phyloP scores from a whole-genome alignment of 2,888 invertebrate species.

The Flexamia atlantica region DNA sequence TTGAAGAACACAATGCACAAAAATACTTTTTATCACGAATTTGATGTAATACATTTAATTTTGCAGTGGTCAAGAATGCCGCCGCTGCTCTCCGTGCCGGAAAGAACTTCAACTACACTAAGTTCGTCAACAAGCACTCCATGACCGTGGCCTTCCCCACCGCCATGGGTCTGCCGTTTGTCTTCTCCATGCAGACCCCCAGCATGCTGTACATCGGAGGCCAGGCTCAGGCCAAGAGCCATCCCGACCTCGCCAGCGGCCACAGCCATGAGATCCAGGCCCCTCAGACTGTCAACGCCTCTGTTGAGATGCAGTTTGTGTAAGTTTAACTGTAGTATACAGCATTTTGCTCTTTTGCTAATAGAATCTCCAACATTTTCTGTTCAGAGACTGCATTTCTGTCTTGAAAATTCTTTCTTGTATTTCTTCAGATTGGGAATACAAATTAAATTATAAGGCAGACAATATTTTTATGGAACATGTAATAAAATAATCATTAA shows the following conservation, averaged over 20 bases:
- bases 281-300: constrained; percentile 74
- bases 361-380: too few species aligned
- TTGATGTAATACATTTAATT: not conserved
- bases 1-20: too few species aligned
- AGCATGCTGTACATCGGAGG: constrained; percentile 77
- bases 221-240: constrained; percentile 75
- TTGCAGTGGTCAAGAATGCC: constrained; percentile 74
- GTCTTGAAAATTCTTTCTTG: too few species aligned
- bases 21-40: too few species aligned
- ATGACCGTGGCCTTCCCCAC: constrained; percentile 83
- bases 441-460: too few species aligned
- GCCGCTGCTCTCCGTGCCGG: constrained; percentile 75
- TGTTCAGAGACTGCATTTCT: too few species aligned
- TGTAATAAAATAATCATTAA: too few species aligned
- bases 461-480: too few species aligned
- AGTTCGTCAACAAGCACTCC: constrained; percentile 78
- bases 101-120: constrained; percentile 79
- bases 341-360: too few species aligned
- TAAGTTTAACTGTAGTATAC: constrained; percentile 69
- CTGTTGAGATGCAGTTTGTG: constrained; percentile 77
- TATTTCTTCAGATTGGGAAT: too few species aligned
- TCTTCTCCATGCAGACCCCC: constrained; percentile 80
- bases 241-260: constrained; percentile 71
- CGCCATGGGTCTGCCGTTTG: constrained; percentile 83
- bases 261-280: constrained; percentile 67